A percentile compares a stretch with the other conserved stretches of the same genome.
These are phyloP conservation scores for Piscicola geometra DNA, from an alignment of 2,888 invertebrate species.

Conservation along the genomic window DNA sequence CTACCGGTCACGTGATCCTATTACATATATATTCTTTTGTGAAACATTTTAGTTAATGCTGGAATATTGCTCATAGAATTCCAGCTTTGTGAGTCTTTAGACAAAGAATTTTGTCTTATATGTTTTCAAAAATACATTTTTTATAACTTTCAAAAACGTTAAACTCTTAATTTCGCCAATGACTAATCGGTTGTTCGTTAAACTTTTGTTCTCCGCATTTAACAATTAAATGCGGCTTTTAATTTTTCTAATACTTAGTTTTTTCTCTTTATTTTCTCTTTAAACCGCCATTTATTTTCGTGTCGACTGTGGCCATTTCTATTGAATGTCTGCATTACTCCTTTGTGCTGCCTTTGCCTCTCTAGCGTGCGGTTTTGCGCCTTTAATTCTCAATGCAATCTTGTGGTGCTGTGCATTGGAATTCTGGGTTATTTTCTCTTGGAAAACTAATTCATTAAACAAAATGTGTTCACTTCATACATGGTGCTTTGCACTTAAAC, in stretches of 20 bases:
- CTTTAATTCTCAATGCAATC: no score
- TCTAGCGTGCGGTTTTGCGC: no score
- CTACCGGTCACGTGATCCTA: conserved; percentile 35
- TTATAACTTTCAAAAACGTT: not conserved
- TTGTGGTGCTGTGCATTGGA: no score
- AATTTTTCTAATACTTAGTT: not conserved
- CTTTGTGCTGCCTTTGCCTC: no score
- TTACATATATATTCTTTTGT: conserved; percentile 32
- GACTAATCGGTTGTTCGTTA: not conserved
- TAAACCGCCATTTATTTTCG: not conserved
- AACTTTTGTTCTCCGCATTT: conserved; percentile 16
- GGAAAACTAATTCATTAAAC: no score
- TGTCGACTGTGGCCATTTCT: no score
- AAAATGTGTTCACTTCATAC: no score
- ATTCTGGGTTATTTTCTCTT: no score
- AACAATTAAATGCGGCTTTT: not conserved
- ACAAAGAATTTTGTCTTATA: not conserved
- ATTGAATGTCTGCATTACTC: no score
- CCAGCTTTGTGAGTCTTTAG: conserved; percentile 32
- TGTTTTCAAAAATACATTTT: not conserved
- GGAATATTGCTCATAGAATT: conserved; percentile 21
- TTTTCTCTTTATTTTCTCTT: not conserved
- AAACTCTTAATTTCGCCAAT: not conserved
- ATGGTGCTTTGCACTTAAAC: no score
- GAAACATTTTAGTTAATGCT: conserved; percentile 30